Conservation (phyloP, 2,113 vertebrate species). For the Carlito syrichta region DNA sequence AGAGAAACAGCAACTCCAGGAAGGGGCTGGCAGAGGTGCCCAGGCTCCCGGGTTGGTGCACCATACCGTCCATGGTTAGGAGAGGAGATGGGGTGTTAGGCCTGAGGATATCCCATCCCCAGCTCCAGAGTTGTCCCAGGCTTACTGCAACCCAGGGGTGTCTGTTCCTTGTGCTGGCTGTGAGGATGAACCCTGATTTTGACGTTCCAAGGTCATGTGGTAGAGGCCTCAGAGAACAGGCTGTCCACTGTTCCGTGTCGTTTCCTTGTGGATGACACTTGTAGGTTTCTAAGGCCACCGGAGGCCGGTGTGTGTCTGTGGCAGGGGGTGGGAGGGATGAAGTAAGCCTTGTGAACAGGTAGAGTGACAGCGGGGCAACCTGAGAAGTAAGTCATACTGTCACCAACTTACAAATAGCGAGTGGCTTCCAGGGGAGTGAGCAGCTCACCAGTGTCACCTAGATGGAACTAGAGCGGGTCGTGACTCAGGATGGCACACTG, state of each 20-base stretch:
- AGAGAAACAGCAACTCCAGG: not conserved
- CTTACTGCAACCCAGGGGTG: no score
- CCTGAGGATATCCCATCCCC: not conserved
- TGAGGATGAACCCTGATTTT: not conserved
- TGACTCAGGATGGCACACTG: rapidly evolving
- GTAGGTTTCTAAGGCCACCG: not conserved
- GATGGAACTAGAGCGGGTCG: not conserved
- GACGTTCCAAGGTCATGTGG: not conserved
- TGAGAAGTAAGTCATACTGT: not conserved
- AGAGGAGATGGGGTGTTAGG: not conserved
- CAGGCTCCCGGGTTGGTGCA: not conserved
- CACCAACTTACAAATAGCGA: not conserved
- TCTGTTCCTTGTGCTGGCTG: not conserved
- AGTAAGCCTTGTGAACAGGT: not conserved
- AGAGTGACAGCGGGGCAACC: not conserved
- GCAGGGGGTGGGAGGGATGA: no score
- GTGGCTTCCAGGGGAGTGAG: not conserved
- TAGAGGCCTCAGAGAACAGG: not conserved
- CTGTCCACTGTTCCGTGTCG: rapidly evolving
- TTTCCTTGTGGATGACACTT: not conserved
- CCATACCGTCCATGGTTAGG: not conserved
- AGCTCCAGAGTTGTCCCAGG: not conserved
- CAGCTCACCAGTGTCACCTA: rapidly evolving
- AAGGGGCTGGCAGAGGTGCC: not conserved
- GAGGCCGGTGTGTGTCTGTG: not conserved